phyloP scores from a whole-genome alignment of 2,888 invertebrate species.

The Eretmocerus hayati region DNA sequence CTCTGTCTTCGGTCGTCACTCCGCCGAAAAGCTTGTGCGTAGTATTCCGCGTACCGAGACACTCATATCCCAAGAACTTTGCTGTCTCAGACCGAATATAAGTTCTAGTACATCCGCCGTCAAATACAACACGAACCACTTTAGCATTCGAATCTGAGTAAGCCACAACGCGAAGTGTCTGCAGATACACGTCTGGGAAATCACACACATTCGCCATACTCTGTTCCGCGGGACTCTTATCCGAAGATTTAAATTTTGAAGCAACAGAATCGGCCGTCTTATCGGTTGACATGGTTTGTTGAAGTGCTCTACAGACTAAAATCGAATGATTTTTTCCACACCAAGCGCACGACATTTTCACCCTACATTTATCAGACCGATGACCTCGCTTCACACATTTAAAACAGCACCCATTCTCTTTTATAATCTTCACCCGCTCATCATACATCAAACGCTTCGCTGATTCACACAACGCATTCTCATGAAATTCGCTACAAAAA shows the following conservation, averaged over 20 bases:
- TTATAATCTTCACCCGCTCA: constrained; percentile 18
- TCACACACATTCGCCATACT: constrained; percentile 9
- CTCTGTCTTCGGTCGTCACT: constrained; percentile 8
- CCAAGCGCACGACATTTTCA: constrained; percentile 23
- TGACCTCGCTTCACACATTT: constrained; percentile 22
- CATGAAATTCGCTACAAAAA: constrained; percentile 26
- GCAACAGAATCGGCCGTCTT: background rate
- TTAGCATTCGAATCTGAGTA: constrained; percentile 14
- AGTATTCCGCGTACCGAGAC: constrained; percentile 16
- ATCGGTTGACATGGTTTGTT: background rate
- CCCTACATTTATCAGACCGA: constrained; percentile 22
- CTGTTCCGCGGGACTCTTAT: constrained; percentile 1
- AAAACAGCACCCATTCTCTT: constrained; percentile 26
- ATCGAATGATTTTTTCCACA: constrained; percentile 25
- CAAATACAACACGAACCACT: constrained; percentile 4
- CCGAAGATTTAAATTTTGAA: background rate
- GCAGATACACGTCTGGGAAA: constrained; percentile 20
- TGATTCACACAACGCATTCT: constrained; percentile 20
- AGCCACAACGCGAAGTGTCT: constrained; percentile 25
- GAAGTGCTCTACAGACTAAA: constrained; percentile 23
- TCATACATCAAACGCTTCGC: constrained; percentile 23
- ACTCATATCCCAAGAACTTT: constrained; percentile 20
- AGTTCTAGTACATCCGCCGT: constrained; percentile 27
- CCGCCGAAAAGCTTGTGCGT: constrained; percentile 26
- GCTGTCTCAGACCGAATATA: constrained; percentile 24